Conservation (phyloP, 2,888 invertebrate genomes). For the Campopleginae sp. region DNA sequence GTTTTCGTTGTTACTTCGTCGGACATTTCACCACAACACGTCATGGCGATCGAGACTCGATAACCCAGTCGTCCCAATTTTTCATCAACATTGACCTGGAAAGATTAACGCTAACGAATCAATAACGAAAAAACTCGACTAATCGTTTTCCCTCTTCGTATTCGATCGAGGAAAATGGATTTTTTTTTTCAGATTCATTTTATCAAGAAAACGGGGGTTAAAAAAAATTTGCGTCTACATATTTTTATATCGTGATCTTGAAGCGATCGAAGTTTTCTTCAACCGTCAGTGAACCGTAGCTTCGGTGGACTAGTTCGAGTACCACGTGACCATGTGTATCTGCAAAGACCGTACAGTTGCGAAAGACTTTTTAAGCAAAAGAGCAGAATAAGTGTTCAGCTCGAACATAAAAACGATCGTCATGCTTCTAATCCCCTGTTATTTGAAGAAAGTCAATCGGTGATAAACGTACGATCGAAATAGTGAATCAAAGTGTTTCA, state of each 20-base stretch:
- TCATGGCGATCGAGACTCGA: not conserved
- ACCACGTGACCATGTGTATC: conserved; percentile 27
- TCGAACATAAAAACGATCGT: not conserved
- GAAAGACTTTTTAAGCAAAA: conserved; percentile 31
- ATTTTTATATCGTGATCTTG: conserved; percentile 32
- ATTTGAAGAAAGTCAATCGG: not conserved
- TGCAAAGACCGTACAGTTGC: conserved; percentile 13
- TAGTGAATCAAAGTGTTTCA: not conserved
- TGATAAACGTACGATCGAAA: not conserved
- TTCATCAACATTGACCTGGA: not conserved
- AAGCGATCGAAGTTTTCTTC: conserved; percentile 41
- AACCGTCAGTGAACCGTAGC: conserved; percentile 56
- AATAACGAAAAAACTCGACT: not conserved
- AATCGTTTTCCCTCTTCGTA: not conserved
- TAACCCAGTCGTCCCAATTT: not conserved
- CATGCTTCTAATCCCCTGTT: not conserved
- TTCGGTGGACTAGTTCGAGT: conserved; percentile 52
- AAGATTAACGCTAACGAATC: not conserved
- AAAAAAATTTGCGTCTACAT: not conserved
- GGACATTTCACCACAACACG: not conserved
- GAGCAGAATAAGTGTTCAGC: conserved; percentile 4
- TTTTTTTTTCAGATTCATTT: not conserved
- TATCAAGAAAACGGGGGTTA: not conserved
- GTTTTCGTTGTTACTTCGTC: not conserved
- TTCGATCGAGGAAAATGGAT: not conserved